Evolutionary conservation across 2,888 invertebrate species (phyloP).

Genomic region (Dioctria rufipes): DNA sequence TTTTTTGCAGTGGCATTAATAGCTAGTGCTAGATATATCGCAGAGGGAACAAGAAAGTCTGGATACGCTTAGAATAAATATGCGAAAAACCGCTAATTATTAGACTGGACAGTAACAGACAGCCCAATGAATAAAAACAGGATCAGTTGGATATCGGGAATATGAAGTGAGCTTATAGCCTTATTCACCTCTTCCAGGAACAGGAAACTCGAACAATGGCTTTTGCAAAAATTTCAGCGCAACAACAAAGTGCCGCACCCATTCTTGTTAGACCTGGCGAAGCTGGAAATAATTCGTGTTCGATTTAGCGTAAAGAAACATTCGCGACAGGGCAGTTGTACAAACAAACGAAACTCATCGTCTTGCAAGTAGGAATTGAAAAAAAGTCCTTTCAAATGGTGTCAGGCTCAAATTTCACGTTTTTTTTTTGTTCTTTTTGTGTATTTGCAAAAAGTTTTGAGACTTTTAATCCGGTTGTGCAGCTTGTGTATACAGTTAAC

Average conservation of each 20-base stretch:
- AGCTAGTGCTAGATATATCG: not conserved
- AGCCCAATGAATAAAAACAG: slow-evolving; percentile 58
- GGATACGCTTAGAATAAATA: slow-evolving; percentile 43
- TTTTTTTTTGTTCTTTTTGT: not conserved
- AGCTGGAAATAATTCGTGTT: slow-evolving; percentile 15
- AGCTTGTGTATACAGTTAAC: not conserved
- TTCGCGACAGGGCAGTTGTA: slow-evolving; percentile 34
- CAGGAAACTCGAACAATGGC: slow-evolving; percentile 39
- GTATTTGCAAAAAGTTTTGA: slow-evolving; percentile 24
- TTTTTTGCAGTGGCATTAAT: not conserved
- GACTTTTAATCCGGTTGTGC: slow-evolving; percentile 23
- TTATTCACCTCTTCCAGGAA: not conserved
- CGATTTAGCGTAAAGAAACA: slow-evolving; percentile 47
- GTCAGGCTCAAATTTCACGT: slow-evolving; percentile 16
- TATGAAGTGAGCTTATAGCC: not conserved
- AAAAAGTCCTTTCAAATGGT: slow-evolving; percentile 28
- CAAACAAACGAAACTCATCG: slow-evolving; percentile 35
- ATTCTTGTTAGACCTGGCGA: slow-evolving; percentile 4
- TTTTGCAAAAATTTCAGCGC: slow-evolving; percentile 1
- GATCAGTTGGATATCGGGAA: slow-evolving; percentile 59
- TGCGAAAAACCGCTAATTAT: slow-evolving; percentile 59
- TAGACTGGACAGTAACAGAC: slow-evolving; percentile 53
- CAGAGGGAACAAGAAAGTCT: slow-evolving; percentile 51
- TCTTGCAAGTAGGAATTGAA: slow-evolving; percentile 16
- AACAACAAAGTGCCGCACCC: not conserved